A percentile compares a stretch with the other conserved stretches of the same genome.
phyloP scores from a whole-genome alignment of 2,797 vertebrate genomes.

The Anguilla obscura region DNA sequence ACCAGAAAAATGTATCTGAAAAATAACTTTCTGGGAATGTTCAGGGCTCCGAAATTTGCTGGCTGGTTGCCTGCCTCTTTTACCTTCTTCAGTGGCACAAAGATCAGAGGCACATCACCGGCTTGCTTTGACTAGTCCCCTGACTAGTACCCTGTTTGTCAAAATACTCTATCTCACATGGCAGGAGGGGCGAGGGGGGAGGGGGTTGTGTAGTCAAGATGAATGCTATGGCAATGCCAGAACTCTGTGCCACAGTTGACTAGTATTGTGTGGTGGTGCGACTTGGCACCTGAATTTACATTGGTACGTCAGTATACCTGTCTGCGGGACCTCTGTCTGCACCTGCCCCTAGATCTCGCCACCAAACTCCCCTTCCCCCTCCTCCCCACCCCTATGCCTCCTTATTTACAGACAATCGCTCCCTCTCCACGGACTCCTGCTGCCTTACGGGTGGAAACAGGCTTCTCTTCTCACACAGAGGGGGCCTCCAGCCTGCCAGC shows the following conservation, averaged over 20 bases:
- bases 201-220: neutral
- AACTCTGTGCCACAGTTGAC: too few species aligned
- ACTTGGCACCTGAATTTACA: neutral
- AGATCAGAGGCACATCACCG: neutral
- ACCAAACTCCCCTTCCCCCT: neutral
- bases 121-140: neutral
- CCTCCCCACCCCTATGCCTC: neutral
- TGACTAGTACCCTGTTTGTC: neutral
- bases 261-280: neutral
- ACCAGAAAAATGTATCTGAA: too few species aligned
- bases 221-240: neutral
- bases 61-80: neutral
- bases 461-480: neutral
- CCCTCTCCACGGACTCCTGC: neutral
- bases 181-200: neutral
- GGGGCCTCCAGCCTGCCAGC: neutral
- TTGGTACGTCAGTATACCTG: neutral
- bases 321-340: neutral
- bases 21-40: neutral
- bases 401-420: constrained; percentile 31
- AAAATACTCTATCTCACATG: neutral
- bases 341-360: neutral
- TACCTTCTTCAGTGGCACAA: neutral
- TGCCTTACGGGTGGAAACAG: constrained; percentile 20
- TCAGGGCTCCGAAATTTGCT: neutral